phyloP scores from a whole-genome alignment of 2,888 invertebrate genomes.

The Sminthurides aquaticus region DNA sequence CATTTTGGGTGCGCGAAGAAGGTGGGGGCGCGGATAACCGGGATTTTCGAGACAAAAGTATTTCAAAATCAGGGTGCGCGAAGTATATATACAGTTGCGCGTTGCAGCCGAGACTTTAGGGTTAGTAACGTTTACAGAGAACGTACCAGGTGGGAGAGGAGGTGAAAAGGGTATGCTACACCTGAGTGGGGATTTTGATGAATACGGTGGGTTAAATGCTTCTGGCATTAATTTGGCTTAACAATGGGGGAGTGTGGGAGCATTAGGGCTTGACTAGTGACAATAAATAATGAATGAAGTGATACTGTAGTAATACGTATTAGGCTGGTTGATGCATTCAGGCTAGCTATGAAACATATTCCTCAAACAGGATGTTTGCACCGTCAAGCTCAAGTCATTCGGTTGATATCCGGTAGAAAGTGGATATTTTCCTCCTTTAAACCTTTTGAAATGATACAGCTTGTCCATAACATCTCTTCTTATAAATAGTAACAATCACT shows the following conservation, averaged over 20 bases:
- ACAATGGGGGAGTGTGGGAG: not conserved
- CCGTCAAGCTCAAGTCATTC: slow-evolving; percentile 2
- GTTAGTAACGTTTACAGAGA: no score
- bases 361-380: slow-evolving; percentile 9
- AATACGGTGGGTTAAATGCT: not conserved
- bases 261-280: not conserved
- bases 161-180: not conserved
- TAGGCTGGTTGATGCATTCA: no score
- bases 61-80: not conserved
- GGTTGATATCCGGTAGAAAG: slow-evolving; percentile 6
- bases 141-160: not conserved
- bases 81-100: not conserved
- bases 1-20: no score
- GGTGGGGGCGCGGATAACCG: no score
- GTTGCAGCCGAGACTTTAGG: not conserved
- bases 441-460: not conserved
- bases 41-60: no score
- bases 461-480: no score
- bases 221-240: not conserved
- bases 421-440: not conserved
- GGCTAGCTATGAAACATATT: no score
- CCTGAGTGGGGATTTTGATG: not conserved
- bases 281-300: not conserved
- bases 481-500: no score
- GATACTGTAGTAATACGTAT: not conserved